Base-by-base conservation (phyloP, 2,888 invertebrate genomes). In the Carabus problematicus region DNA sequence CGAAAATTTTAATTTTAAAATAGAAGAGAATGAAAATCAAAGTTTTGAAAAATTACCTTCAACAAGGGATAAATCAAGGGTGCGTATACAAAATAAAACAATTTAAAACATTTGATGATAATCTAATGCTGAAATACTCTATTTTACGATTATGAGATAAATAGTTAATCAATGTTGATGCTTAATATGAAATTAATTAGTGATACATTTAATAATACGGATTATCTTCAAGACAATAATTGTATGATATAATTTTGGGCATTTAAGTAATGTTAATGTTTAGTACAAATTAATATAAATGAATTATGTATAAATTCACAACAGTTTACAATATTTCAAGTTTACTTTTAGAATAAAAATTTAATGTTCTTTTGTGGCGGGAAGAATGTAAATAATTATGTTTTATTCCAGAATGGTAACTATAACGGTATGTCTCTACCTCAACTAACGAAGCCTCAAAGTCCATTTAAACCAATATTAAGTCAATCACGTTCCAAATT, bases 1-100 rank as follows among this genome's bases (percentile, higher is more conserved):
- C 83, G 93, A 94, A 77, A 92, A 94, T 80, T 94, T 93, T 77
- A 87, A 89, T 73, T 93, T 91, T 82, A 91, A 92, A 78, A 86
- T 92, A 71, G 93, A 94, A 7, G 91, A 91, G 39, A 89, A 90
- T 72, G 83, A 87, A 73, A 64, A 72, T 29, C 88, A 88, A 70
- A 89, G 89, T 74, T 84, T 86, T 77, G 87, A 88, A 71, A 86
- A 85, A 75, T 77, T 85, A n/a, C 80, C 82, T 73, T 82, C 84
- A 71, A 80, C 82, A 70, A 82, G 89, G 72, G 88, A 89, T 75
- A 85, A 87, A 80, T 88, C 89, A 73, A 85, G 88, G 81, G 89
- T 89, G 80, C 79, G 80, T 77, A 43, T 16, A 52, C 0, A 29
- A 29, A 29, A n/a, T n/a, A 56, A 49, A 62, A 9, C 39, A 14